Percentiles rank a stretch among this genome's conserved stretches.
phyloP scores from a whole-genome alignment of 2,113 vertebrate genomes.

The Callionymus lyra region DNA sequence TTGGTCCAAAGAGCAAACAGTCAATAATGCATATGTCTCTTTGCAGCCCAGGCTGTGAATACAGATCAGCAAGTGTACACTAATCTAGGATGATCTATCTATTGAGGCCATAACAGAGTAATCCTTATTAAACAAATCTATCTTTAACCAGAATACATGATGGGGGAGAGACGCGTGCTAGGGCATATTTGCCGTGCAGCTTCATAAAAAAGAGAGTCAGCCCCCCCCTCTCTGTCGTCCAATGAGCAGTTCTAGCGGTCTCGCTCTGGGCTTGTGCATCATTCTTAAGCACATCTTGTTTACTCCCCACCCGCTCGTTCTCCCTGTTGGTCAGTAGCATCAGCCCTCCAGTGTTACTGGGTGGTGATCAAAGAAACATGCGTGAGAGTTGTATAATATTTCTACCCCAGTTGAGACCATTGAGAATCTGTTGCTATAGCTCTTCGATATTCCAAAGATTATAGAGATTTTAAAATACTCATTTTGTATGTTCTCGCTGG shows the following conservation, averaged over 20 bases:
- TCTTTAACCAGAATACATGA: constrained; percentile 26
- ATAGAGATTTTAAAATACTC: too few relatives aligned
- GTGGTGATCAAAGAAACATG: constrained; percentile 3
- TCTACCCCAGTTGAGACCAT: neutral
- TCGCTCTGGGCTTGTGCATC: constrained; percentile 14
- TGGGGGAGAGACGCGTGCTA: too few relatives aligned
- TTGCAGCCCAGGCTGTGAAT: constrained; percentile 1
- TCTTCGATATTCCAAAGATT: too few relatives aligned
- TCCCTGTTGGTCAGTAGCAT: constrained; percentile 8
- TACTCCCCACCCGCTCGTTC: constrained; percentile 2
- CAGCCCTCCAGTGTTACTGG: constrained; percentile 10
- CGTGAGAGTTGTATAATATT: neutral
- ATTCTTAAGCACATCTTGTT: constrained; percentile 23
- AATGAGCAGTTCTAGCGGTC: constrained; percentile 15
- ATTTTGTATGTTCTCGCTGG: too few relatives aligned
- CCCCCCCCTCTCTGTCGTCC: constrained; percentile 24
- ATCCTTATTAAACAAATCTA: constrained; percentile 37
- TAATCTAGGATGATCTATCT: constrained; percentile 21
- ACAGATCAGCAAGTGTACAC: constrained; percentile 22
- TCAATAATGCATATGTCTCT: constrained; percentile 9
- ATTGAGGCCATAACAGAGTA: constrained; percentile 24
- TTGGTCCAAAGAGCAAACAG: constrained; percentile 6
- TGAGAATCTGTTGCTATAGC: neutral
- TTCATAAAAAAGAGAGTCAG: constrained; percentile 14
- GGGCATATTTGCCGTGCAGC: constrained; percentile 28